Evolutionary conservation across 2,888 invertebrate species (phyloP), one percentile per base, ranked within the genome.

Genomic region (Meteorus cinctellus): DNA sequence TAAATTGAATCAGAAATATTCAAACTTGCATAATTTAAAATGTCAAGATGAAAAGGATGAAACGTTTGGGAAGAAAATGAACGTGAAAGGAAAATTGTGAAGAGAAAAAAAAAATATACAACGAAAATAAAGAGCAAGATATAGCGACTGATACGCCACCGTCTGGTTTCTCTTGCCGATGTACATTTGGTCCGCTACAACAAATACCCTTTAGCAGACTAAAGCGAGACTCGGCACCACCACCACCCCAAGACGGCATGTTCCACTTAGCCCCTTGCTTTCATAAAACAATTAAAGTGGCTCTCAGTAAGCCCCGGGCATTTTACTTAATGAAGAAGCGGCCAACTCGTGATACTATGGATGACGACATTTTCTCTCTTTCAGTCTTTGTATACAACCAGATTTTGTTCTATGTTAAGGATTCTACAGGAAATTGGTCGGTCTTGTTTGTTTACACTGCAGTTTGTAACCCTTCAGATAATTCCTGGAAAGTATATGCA

Each of bases 281-380:
- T 78, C 79, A 81, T 80, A 81, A 81, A 80, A 81, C 82, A 82
- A 82, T 82, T 82, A 81, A 75, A 79, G 76, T 78, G 76, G 76
- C 78, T 78, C 77, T 74, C 77, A 77, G 77, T 74, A 77, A 68
- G 67, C 69, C 29, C 75, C 77, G 51, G 79, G 79, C 80, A 77
- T 79, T 80, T 80, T 79, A 75, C 81, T 80, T 78, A 78, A 82
- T 81, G 81, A 82, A 80, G 80, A 81, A 81, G 74, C 76, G 63
- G 63, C 63, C 72, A 77, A 79, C 77, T 78, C 69, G 77, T 74
- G 69, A 71, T 65, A 79, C 69, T 34, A 27, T 27, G 2, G 27
- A 67, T 16, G 27, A 67, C 16, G 27, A 67, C 27, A 48, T 67
- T 45, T 67, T 27, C 45, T 48, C 27, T 55, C 16, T 45, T 45